These are phyloP conservation scores for Pelodytes ibericus DNA, from an alignment of 2,797 vertebrate species.

Conservation along the genomic window DNA sequence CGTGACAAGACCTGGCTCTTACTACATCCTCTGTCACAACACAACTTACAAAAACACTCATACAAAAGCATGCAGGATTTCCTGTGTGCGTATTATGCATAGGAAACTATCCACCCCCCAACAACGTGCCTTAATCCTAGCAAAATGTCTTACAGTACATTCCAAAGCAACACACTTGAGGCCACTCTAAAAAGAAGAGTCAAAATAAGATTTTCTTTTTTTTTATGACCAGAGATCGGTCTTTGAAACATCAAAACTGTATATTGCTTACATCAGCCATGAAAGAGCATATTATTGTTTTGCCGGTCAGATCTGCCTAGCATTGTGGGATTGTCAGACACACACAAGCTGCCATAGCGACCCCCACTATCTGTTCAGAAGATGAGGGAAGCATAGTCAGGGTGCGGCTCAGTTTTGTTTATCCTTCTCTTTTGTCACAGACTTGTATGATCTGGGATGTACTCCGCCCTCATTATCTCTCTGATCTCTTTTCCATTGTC, in stretches of 20 bases:
- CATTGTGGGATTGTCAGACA: not conserved
- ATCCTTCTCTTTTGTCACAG: constrained; percentile 23
- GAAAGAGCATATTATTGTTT: not conserved
- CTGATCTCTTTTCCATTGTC: constrained; percentile 38
- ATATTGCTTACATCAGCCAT: not conserved
- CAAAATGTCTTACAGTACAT: not conserved
- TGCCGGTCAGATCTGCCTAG: not conserved
- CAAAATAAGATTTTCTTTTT: not conserved
- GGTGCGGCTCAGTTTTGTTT: constrained; percentile 22
- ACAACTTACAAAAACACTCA: constrained; percentile 1
- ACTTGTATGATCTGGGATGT: constrained; percentile 29
- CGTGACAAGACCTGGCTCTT: not conserved
- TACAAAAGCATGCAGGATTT: constrained; percentile 35
- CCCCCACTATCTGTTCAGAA: constrained; percentile 1
- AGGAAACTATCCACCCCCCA: constrained; percentile 16
- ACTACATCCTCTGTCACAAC: not conserved
- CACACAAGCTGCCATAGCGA: not conserved
- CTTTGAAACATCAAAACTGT: not conserved
- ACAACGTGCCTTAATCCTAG: not conserved
- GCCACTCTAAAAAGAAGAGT: not conserved
- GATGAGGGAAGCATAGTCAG: constrained; percentile 1
- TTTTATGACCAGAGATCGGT: not conserved
- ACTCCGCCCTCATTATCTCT: constrained; percentile 25
- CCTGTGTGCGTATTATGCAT: constrained; percentile 31
- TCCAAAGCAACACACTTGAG: not conserved